phyloP scores from a whole-genome alignment of 2,888 invertebrate species.

The Amiota communis region DNA sequence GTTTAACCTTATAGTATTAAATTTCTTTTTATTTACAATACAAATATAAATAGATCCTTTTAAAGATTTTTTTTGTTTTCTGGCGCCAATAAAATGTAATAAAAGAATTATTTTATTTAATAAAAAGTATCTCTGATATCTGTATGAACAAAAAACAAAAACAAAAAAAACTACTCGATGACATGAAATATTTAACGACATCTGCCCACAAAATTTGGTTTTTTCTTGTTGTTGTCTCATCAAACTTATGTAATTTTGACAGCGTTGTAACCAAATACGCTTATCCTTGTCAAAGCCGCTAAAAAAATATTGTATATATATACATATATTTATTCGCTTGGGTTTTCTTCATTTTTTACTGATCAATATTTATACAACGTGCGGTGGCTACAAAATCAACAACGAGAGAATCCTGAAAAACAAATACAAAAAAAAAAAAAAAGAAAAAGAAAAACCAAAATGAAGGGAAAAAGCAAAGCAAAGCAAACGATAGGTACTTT shows the following conservation, averaged over 20 bases:
- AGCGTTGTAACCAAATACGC: conserved; percentile 11
- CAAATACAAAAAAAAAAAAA: neutral
- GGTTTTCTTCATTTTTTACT: too few species aligned
- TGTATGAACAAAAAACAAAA: neutral
- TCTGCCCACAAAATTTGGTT: neutral
- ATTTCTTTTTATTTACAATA: too few species aligned
- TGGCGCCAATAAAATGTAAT: neutral
- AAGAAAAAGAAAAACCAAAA: conserved; percentile 8
- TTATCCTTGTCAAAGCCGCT: conserved; percentile 10
- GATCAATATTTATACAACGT: neutral
- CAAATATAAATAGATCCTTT: too few species aligned
- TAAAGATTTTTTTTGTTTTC: neutral
- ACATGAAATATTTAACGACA: conserved; percentile 7
- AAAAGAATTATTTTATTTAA: conserved; percentile 5
- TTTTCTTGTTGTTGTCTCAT: too few species aligned
- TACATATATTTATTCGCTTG: too few species aligned
- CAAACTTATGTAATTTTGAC: conserved; percentile 18
- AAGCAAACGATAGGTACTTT: neutral
- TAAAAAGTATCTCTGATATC: neutral
- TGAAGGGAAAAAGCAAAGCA: neutral
- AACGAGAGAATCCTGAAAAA: too few species aligned
- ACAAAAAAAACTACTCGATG: neutral
- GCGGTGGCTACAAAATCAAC: conserved; percentile 9
- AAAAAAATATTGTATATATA: neutral
- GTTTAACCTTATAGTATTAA: too few species aligned